Base-by-base conservation (phyloP, 1,140 invertebrate species). In the Gryon sp. region DNA sequence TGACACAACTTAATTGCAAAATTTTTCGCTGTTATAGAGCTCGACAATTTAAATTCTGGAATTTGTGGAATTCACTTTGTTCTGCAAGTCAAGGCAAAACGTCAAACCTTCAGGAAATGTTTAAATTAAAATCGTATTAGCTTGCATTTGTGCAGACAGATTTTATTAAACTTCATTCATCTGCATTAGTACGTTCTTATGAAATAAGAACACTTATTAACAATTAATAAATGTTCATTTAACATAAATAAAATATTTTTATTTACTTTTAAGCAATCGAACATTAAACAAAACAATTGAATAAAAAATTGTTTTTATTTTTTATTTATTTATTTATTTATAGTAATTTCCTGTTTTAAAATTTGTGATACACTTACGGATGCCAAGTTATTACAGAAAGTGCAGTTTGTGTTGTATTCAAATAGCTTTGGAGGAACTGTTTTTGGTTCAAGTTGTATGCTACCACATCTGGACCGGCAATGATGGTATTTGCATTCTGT, bases 381-480 rank as follows among this genome's bases (percentile, higher is more conserved):
- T 93, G 90, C 82, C 92, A 90, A 4, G 92, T 89, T 45, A 93
- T 81, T 18, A 91, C 91, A 41, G 90, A 89, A 74, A 92, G 87
- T 50, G 89, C 84, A 53, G 87, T 83, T 15, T 86, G 85, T 2
- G 91, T 87, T n/a, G 89, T 77, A 20, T 82, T 84, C 2, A 93
- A 85, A 74, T 90, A 91, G 77, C 90, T 90, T 68, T 88, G 89
- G 15, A 92, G 87, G 75, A 90, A 90, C 36, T 89, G 86, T 36
- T 88, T 85, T 40, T 91, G 82, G 0, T 79, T 81, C 8, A 70
- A 85, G 19, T 60, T 70, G 9, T 84, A 85, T 20, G 60, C 74
- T 2, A 84, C 80, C 41, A 89, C 70, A 66, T 90, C 89, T 15
- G 89, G 89, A 4, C 88, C 87, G 6, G 80, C 70, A 40, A 90